phyloP scores from a whole-genome alignment of 2,888 invertebrate genomes.

The Idaea biselata region DNA sequence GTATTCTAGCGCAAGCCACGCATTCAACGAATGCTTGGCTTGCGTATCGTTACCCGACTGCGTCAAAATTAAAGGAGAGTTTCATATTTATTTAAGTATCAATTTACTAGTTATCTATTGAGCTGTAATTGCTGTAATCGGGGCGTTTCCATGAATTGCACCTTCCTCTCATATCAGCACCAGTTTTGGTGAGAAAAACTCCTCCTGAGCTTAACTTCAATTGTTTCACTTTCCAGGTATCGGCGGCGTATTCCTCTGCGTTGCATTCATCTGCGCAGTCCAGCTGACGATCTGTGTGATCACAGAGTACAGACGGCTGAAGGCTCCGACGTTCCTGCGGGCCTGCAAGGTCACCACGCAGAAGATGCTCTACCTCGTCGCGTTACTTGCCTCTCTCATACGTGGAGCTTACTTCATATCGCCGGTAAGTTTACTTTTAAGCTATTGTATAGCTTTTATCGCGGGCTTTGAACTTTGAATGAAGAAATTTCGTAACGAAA shows the following conservation, averaged over 20 bases:
- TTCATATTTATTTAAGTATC: no score
- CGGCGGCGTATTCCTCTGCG: conserved; percentile 88
- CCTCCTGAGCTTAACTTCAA: neutral
- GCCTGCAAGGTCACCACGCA: conserved; percentile 94
- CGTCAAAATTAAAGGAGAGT: no score
- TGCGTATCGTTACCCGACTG: no score
- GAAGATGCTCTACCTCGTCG: conserved; percentile 92
- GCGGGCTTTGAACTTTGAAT: no score
- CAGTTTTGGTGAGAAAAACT: neutral
- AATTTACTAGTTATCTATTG: no score
- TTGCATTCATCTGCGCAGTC: conserved; percentile 91
- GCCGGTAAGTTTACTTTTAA: conserved; percentile 82
- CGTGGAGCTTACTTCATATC: conserved; percentile 94
- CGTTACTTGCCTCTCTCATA: conserved; percentile 91
- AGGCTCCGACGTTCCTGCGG: conserved; percentile 88
- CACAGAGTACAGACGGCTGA: conserved; percentile 90
- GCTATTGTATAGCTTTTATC: no score
- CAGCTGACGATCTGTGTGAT: conserved; percentile 92
- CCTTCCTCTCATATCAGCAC: neutral
- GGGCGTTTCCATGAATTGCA: no score
- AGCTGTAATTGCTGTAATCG: no score
- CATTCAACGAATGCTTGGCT: no score
- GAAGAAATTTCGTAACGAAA: no score
- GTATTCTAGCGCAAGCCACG: no score
- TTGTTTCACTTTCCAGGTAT: conserved; percentile 71